Conservation (phyloP, 2,113 vertebrate species). For the Sterrhoptilus dennistouni region DNA sequence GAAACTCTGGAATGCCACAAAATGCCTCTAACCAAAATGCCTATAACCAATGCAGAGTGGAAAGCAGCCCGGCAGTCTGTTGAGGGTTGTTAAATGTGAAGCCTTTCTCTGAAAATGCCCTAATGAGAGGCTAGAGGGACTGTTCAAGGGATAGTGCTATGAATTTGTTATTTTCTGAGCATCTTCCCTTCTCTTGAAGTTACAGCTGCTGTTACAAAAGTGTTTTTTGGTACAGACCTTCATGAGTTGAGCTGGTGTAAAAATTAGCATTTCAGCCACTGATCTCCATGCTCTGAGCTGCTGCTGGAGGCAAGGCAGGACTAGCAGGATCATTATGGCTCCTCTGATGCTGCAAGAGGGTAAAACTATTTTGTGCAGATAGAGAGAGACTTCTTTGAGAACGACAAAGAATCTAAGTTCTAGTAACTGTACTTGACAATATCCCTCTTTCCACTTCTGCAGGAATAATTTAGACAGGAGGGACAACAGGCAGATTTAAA, state of each 20-base stretch:
- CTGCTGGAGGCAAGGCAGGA: neutral
- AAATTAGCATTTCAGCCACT: neutral
- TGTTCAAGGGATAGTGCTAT: neutral
- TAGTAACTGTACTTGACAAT: neutral
- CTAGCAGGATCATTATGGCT: neutral
- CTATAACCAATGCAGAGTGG: neutral
- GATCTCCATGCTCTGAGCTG: neutral
- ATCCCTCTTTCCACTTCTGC: neutral
- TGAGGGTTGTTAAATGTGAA: neutral
- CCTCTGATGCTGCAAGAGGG: neutral
- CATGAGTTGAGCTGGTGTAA: neutral
- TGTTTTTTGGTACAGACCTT: neutral
- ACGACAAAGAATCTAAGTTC: neutral
- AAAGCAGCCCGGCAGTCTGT: neutral
- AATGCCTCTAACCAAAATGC: neutral
- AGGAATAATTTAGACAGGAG: neutral
- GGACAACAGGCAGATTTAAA: neutral
- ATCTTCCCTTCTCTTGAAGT: neutral
- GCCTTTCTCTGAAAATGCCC: neutral
- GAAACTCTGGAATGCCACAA: neutral
- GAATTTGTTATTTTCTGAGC: neutral
- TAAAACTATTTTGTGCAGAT: neutral
- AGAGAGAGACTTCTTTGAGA: neutral
- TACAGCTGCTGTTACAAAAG: accelerated
- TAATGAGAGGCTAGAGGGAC: neutral